Evolutionary conservation across 2,888 invertebrate genomes (phyloP).

Genomic region (Rotaria macrura): DNA sequence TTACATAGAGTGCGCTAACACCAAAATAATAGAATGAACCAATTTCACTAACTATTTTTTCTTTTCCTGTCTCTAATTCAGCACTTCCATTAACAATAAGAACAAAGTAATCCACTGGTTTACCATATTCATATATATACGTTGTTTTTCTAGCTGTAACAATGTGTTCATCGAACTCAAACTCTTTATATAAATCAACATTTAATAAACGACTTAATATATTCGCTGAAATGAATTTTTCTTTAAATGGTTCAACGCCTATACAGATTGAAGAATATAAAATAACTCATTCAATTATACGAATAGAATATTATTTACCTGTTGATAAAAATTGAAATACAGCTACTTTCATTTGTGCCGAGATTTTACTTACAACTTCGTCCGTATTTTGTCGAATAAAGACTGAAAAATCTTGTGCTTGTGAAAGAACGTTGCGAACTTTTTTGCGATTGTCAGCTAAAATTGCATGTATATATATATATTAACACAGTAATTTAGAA

Average conservation of each 20-base stretch:
- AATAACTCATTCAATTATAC: background rate
- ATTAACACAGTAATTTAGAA: no score
- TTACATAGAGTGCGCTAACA: conserved; percentile 23
- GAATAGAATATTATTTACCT: background rate
- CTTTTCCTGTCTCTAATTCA: conserved; percentile 23
- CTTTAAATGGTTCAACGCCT: background rate
- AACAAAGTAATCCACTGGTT: conserved; percentile 29
- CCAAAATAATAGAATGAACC: conserved; percentile 32
- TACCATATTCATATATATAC: conserved; percentile 31
- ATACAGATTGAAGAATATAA: background rate
- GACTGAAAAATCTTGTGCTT: background rate
- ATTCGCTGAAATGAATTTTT: background rate
- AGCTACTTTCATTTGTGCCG: conserved; percentile 30
- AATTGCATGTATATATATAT: background rate
- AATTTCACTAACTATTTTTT: conserved; percentile 22
- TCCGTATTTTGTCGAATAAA: background rate
- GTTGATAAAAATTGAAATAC: conserved; percentile 28
- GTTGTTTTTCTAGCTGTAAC: conserved; percentile 17
- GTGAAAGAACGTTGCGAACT: background rate
- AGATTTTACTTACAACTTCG: background rate
- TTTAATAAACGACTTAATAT: background rate
- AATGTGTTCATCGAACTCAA: background rate
- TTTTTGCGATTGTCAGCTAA: conserved; percentile 6
- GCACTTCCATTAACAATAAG: conserved; percentile 28
- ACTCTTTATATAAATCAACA: conserved; percentile 13